Evolutionary conservation across 2,888 invertebrate species (phyloP).

Genomic region (Eupithecia insigniata): DNA sequence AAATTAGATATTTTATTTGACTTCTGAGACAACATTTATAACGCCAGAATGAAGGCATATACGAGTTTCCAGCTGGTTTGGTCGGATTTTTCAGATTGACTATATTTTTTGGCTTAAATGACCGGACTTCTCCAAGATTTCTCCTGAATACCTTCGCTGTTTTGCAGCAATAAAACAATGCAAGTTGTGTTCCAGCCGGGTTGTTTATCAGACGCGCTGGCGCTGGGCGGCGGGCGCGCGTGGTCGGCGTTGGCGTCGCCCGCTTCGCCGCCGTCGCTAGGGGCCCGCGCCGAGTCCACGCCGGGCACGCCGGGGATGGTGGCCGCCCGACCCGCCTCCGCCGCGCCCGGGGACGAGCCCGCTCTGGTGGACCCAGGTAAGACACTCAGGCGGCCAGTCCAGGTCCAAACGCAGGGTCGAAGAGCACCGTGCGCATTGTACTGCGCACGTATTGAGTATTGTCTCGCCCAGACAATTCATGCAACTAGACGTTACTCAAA

Average conservation of each 20-base stretch:
- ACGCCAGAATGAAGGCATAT: no score
- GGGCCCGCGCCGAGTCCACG: conserved; percentile 58
- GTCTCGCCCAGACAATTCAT: no score
- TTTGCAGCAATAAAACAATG: not conserved
- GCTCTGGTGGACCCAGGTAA: conserved; percentile 67
- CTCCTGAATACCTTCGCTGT: no score
- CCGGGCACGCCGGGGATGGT: conserved; percentile 58
- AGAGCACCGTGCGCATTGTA: no score
- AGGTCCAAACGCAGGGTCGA: not conserved
- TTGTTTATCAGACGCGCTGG: conserved; percentile 90
- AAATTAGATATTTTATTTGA: no score
- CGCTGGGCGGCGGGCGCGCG: conserved; percentile 79
- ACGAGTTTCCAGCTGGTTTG: no score
- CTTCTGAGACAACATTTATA: no score
- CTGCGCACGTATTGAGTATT: no score
- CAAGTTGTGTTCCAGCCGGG: conserved; percentile 80
- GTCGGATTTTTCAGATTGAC: no score
- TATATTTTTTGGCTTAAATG: no score
- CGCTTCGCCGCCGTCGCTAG: conserved; percentile 82
- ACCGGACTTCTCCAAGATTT: no score
- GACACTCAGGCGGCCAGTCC: not conserved
- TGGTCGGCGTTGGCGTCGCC: conserved; percentile 78
- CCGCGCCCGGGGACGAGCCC: conserved; percentile 72
- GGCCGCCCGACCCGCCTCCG: conserved; percentile 59
- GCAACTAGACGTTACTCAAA: no score